Evolutionary conservation across 2,797 vertebrate species (phyloP).

Genomic region (Clarias pachynema): DNA sequence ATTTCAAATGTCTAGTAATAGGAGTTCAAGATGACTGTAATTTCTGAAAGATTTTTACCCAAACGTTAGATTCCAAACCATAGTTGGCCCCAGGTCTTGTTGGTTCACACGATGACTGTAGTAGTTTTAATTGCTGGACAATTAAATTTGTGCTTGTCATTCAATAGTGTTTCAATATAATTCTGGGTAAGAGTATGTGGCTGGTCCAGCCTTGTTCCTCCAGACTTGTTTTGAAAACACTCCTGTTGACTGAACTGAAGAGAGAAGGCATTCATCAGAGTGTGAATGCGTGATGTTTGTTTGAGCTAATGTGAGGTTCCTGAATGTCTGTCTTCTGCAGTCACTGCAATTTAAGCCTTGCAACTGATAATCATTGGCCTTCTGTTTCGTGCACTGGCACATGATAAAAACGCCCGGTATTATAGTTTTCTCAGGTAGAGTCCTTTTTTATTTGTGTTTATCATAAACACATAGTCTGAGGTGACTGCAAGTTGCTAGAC

Average conservation of each 20-base stretch:
- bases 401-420: slow-evolving; percentile 12
- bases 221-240: slow-evolving; percentile 21
- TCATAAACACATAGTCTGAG: slow-evolving; percentile 13
- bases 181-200: slow-evolving; percentile 23
- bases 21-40: not conserved
- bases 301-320: not conserved
- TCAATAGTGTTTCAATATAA: slow-evolving; percentile 12
- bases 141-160: slow-evolving; percentile 21
- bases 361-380: slow-evolving; percentile 45
- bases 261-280: not conserved
- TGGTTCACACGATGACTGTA: slow-evolving; percentile 14
- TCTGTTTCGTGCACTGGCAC: slow-evolving; percentile 25
- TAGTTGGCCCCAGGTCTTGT: not conserved
- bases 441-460: not conserved
- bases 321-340: not conserved
- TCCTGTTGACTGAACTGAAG: slow-evolving; percentile 19
- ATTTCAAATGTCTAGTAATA: not conserved
- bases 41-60: not conserved
- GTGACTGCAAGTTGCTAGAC: slow-evolving; percentile 6
- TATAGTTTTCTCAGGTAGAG: slow-evolving; percentile 45
- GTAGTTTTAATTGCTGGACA: slow-evolving; percentile 34
- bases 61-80: not conserved
- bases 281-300: slow-evolving; percentile 15
- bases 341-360: not conserved
- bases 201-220: slow-evolving; percentile 22